These are phyloP conservation scores for Varanus komodoensis DNA, from an alignment of 2,113 vertebrate genomes.

Conservation along the genomic window DNA sequence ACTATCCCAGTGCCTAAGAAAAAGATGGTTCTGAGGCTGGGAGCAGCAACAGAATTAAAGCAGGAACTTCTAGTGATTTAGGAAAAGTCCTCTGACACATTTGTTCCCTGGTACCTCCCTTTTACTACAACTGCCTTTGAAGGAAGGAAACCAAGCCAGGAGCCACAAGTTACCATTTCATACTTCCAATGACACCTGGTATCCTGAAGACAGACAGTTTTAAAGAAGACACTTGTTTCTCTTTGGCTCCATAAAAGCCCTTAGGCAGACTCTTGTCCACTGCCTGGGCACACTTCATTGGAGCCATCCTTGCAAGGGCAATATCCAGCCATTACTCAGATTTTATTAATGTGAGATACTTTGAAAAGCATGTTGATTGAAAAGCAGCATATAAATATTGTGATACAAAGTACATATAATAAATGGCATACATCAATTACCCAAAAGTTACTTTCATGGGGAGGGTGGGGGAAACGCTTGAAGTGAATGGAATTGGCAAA, in stretches of 20 bases:
- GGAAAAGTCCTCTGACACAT: not conserved
- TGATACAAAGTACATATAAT: not conserved
- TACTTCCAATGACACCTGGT: not conserved
- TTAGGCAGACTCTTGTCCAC: not conserved
- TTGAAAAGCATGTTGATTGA: not conserved
- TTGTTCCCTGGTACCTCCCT: not conserved
- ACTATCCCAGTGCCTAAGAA: not conserved
- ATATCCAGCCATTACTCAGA: not conserved
- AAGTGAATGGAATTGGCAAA: not conserved
- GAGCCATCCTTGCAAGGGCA: not conserved
- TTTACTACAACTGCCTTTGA: not conserved
- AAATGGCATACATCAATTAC: not conserved
- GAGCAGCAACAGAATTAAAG: not conserved
- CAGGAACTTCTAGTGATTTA: not conserved
- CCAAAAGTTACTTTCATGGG: not conserved
- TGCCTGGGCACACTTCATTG: not conserved
- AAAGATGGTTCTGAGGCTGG: not conserved
- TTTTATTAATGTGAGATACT: not conserved
- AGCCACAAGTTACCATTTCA: not conserved
- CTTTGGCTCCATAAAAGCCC: not conserved
- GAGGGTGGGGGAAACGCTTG: not conserved
- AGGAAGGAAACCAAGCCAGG: not conserved
- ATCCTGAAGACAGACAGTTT: not conserved
- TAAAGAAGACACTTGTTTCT: not conserved
- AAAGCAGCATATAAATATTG: not conserved